Base-by-base conservation (phyloP, 2,113 vertebrate genomes). In the Ctenomys sociabilis region DNA sequence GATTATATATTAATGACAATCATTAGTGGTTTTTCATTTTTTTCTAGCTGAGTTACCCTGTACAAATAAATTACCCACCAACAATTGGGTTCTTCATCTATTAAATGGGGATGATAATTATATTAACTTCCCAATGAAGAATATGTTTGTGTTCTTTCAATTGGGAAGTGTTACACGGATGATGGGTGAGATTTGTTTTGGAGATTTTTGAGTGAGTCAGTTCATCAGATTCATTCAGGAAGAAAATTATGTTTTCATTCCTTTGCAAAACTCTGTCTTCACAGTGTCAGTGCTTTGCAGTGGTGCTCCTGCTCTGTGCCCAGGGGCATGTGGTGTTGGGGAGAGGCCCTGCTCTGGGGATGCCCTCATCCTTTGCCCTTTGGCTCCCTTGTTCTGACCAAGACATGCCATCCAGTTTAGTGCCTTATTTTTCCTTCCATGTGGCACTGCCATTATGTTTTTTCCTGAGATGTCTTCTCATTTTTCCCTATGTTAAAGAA, bases 101-200 rank as follows among this genome's bases (percentile, higher is more conserved):
- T 75, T 80, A 89, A 88, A 86, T 57, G 61, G 80, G 17, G 45
- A 80, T 92, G 61, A 40, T 91, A 77, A 85, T 83, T 85, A 66
- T 8, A 68, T 75, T 83, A 78, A 90, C 35, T 86, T 93, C 17
- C 89, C 2, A 52, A 43, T n/a, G 43, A 84, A 28, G n/a, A 85
- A 12, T 26, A 4, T 90, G 30, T 35, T 7, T 83, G 8, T n/a
- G 21, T n/a, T 14, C 81, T 12, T 94, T 83, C 24, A 80, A 14
- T 83, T 59, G 28, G 43, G 94, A 88, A 83, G 45, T 59, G 11
- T 10, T 77, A 28, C 2, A 4, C 75, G 75, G 90, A 88, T 86
- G 35, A 89, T 66, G 52, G 75, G 78, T 45, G 1, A 73, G 26
- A 22, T 85, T 84, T 22, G 57, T 83, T 9, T 77, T 80, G 86